Evolutionary conservation across 2,113 vertebrate genomes (phyloP).

Genomic region (Cebidichthys violaceus): DNA sequence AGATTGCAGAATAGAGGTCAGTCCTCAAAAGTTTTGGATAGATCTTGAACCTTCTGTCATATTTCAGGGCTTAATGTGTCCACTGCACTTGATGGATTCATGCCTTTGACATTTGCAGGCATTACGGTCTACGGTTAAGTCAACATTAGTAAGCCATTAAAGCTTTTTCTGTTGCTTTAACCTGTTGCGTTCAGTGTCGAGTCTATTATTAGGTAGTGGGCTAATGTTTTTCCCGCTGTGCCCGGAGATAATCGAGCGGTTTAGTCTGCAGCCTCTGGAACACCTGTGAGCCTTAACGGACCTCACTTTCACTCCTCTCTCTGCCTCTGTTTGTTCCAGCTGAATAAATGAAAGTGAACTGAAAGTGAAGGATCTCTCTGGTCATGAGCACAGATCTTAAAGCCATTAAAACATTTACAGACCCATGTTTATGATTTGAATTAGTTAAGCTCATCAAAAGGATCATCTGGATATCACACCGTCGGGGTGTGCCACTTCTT

Average conservation of each 20-base stretch:
- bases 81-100: conserved; percentile 17
- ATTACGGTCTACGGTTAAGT: conserved; percentile 36
- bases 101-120: conserved; percentile 30
- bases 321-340: neutral
- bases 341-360: conserved; percentile 5
- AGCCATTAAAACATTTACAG: neutral
- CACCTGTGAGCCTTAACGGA: neutral
- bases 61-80: conserved; percentile 15
- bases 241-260: conserved; percentile 11
- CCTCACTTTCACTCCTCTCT: conserved; percentile 1
- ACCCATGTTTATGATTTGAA: conserved; percentile 11
- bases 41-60: conserved; percentile 18
- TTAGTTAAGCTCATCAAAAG: neutral
- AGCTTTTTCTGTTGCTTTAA: conserved; percentile 53
- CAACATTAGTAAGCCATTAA: conserved; percentile 56
- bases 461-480: neutral
- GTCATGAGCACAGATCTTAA: neutral
- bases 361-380: conserved; percentile 1
- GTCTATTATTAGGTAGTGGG: conserved; percentile 42
- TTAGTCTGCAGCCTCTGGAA: conserved; percentile 12
- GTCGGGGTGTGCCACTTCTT: neutral
- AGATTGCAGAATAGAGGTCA: neutral
- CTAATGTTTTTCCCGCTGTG: conserved; percentile 30
- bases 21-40: neutral
- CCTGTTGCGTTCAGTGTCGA: conserved; percentile 10